Evolutionary conservation across 2,113 vertebrate genomes (phyloP).

Genomic region (Epinephelus cyanopodus): DNA sequence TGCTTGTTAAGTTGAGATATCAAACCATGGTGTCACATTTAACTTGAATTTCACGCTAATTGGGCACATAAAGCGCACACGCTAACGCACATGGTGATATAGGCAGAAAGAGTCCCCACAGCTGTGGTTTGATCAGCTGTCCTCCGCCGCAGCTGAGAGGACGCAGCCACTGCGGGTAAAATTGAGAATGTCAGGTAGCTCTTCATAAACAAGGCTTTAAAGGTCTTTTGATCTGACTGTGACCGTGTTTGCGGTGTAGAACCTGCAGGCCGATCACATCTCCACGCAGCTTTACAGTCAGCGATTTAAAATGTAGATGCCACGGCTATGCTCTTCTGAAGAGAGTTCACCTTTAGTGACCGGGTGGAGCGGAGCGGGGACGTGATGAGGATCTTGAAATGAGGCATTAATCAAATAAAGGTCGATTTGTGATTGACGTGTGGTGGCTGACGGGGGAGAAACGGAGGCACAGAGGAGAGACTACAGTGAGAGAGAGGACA

Average conservation of each 20-base stretch:
- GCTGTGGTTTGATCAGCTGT: conserved; percentile 66
- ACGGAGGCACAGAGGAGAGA: neutral
- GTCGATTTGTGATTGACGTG: conserved; percentile 60
- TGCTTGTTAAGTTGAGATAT: conserved; percentile 59
- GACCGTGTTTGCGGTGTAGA: conserved; percentile 22
- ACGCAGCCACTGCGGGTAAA: conserved; percentile 28
- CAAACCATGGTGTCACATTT: conserved; percentile 57
- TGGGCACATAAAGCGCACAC: conserved; percentile 33
- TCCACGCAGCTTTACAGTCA: neutral
- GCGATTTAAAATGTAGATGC: conserved; percentile 65
- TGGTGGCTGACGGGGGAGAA: conserved; percentile 5
- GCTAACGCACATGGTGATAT: conserved; percentile 32
- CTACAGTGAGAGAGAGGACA: neutral
- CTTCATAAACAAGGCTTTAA: conserved; percentile 59
- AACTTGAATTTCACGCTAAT: conserved; percentile 54
- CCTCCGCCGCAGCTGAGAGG: conserved; percentile 25
- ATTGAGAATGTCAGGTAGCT: conserved; percentile 57
- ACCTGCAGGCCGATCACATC: conserved; percentile 12
- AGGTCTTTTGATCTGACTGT: conserved; percentile 57
- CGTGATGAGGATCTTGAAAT: conserved; percentile 50
- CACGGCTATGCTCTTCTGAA: conserved; percentile 34
- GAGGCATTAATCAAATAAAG: conserved; percentile 66
- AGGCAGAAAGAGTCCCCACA: conserved; percentile 22
- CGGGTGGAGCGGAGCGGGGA: conserved; percentile 2
- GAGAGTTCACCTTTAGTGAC: conserved; percentile 51